Base-by-base conservation (phyloP, 2,888 invertebrate species). In the Aricia artaxerxes region DNA sequence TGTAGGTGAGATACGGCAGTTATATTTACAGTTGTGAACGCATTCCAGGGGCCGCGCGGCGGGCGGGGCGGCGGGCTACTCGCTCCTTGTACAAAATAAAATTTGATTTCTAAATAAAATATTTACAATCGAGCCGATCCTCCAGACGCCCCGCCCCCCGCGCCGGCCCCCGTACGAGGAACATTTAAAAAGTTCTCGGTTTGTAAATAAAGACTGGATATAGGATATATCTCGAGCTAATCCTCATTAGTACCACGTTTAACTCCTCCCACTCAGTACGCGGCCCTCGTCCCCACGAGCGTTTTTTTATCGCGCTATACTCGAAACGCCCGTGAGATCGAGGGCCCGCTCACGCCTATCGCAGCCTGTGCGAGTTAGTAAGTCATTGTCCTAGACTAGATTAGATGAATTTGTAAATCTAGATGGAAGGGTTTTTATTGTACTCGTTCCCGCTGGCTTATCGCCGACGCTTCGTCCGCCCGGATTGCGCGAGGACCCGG, bases 41-140 rank as follows among this genome's bases (percentile, higher is more conserved):
- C 90, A 90, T 90, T 90, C 90, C 90, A 90, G 85, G 11, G 69
- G 69, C 35, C 69, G 69, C 35, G 69, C 69, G 69, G 85, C 86
- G 86, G 85, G 73, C 75, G 75, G 73, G 53, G n/a, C 73, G 75
- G 44, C 11, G n/a, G 6, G n/a, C 57, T n/a, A 24, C n/a, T 4
- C 64, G 64, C 31, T 69, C 4, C 31, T 31, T 31, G 64, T 31
- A 49, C 16, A 40, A 40, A 73, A 44, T 31, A 24, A 75, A 75
- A 75, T 75, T 11, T 11, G 31, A 75, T 75, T 75, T 75, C 13
- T 49, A 75, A 75, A 75, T 35, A 13, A 75, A 53, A 13, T 9
- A 73, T 69, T 31, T 35, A 69, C 69, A 35, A 13, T 35, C 4
- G 69, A 11, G 35, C 13, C 35, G 69, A 69, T 5, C 13, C 64